Conservation (phyloP, 2,888 invertebrate genomes). For the Monoplex corrugatus region DNA sequence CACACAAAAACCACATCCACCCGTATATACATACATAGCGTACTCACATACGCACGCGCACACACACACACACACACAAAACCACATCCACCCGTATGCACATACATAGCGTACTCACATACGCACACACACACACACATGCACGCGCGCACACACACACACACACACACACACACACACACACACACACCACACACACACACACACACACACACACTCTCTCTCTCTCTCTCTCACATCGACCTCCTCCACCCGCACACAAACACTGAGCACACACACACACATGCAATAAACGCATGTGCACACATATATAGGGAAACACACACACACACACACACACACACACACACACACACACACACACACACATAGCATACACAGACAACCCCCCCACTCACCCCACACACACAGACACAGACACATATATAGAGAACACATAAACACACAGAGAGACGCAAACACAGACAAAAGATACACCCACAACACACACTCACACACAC, state of each 20-base stretch:
- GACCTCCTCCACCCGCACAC: not conserved
- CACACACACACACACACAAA: not conserved
- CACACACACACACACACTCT: not conserved
- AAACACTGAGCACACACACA: not conserved
- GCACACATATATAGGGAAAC: not conserved
- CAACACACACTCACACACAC: constrained; percentile 6
- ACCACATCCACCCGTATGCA: not conserved
- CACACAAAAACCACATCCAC: not conserved
- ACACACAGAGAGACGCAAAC: not conserved
- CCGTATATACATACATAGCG: not conserved
- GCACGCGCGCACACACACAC: not conserved
- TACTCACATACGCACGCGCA: not conserved
- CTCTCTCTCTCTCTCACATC: not conserved
- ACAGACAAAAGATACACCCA: not conserved
- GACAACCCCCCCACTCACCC: too few relatives aligned
- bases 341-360: not conserved
- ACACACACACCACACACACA: not conserved
- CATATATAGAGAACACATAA: not conserved
- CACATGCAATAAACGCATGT: not conserved
- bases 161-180: not conserved
- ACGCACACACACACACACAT: not conserved
- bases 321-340: not conserved
- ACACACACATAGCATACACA: not conserved
- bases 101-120: not conserved
- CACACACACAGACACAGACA: too few relatives aligned